Percentiles rank a stretch among this genome's conserved stretches.
Evolutionary conservation across 2,113 vertebrate genomes (phyloP).

Genomic region (Orcinus orca): DNA sequence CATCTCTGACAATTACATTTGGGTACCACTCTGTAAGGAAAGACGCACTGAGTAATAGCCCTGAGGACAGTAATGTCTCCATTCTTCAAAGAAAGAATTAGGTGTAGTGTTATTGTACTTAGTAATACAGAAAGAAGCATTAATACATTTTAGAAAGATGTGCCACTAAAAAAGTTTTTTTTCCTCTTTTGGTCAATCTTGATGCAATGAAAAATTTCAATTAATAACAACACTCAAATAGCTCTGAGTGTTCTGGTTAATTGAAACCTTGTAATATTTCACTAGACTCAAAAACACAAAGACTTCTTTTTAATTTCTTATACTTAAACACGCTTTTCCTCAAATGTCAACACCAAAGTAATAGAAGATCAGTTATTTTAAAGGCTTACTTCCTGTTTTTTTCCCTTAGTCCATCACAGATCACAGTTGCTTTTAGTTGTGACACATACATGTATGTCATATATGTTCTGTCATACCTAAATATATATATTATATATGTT

Average conservation of each 20-base stretch:
- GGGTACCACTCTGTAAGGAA: neutral
- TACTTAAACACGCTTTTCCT: neutral
- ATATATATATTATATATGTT: neutral
- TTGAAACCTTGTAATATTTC: neutral
- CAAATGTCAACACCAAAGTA: neutral
- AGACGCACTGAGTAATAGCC: neutral
- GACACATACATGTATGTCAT: neutral
- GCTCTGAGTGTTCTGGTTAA: neutral
- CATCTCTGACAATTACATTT: neutral
- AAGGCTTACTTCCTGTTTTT: neutral
- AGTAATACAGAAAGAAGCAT: neutral
- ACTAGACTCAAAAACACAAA: neutral
- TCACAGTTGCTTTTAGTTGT: neutral
- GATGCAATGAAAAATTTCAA: neutral
- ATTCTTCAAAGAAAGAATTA: neutral
- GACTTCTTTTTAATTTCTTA: constrained; percentile 25
- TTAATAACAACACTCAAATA: neutral
- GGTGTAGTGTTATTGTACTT: neutral
- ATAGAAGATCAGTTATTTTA: neutral
- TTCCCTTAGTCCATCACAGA: neutral
- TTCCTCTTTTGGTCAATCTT: neutral
- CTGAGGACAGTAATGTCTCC: neutral
- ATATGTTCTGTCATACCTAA: neutral
- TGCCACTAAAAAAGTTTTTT: neutral
- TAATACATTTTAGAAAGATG: neutral